Conservation (phyloP, 1,140 invertebrate species). For the Phymorhynchus buccinoides region DNA sequence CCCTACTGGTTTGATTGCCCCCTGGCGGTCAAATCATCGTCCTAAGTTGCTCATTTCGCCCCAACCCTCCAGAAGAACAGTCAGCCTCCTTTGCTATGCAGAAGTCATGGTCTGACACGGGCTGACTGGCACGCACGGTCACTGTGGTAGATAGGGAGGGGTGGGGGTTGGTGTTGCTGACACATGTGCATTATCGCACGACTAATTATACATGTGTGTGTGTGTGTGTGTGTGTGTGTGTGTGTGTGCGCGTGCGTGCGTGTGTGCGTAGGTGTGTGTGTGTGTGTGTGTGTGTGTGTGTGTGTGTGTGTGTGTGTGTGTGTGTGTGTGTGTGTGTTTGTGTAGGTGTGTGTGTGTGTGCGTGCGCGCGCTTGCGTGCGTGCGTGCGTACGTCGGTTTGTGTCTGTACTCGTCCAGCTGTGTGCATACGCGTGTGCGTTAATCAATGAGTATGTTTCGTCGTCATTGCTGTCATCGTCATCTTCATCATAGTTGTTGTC, state of each 20-base stretch:
- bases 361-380: neutral
- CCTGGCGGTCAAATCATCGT: too few species aligned
- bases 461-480: neutral
- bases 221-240: slow-evolving; percentile 10
- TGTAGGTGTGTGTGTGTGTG: slow-evolving; percentile 14
- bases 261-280: neutral
- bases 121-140: too few species aligned
- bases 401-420: neutral
- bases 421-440: too few species aligned
- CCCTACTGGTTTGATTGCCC: too few species aligned
- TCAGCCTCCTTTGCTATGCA: too few species aligned
- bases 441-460: too few species aligned
- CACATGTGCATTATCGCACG: too few species aligned
- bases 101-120: too few species aligned
- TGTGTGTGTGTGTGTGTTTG: neutral
- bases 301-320: neutral
- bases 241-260: neutral
- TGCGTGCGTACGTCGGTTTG: neutral
- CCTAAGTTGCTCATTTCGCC: too few species aligned
- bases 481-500: neutral
- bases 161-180: too few species aligned
- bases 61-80: too few species aligned
- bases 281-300: neutral
- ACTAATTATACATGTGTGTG: neutral
- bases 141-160: too few species aligned